These are phyloP conservation scores for Clitarchus hookeri DNA, from an alignment of 2,888 invertebrate species.

Conservation along the genomic window DNA sequence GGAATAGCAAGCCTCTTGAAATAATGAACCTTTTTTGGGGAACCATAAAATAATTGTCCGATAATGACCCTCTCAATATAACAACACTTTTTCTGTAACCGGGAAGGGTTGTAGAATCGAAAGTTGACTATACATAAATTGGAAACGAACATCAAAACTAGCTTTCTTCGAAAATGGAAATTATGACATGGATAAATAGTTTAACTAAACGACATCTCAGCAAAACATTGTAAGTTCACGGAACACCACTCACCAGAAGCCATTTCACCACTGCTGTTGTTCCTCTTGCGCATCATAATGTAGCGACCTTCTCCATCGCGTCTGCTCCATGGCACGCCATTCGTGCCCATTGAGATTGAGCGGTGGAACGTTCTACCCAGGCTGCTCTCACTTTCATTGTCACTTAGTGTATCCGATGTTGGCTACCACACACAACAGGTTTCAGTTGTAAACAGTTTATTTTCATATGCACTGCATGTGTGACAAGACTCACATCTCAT, in stretches of 20 bases:
- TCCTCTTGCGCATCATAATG: slow-evolving; percentile 66
- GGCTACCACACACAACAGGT: slow-evolving; percentile 51
- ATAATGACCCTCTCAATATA: no score
- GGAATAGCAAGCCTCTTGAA: no score
- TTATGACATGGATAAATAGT: no score
- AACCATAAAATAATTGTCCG: no score
- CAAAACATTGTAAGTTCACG: no score
- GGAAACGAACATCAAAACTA: no score
- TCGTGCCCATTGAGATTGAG: slow-evolving; percentile 84
- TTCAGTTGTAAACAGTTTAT: background rate
- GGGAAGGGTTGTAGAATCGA: no score
- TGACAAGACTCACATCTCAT: background rate
- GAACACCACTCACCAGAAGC: slow-evolving; percentile 52
- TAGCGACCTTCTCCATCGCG: slow-evolving; percentile 63
- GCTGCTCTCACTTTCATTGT: slow-evolving; percentile 58
- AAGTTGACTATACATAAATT: no score
- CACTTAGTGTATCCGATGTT: slow-evolving; percentile 60
- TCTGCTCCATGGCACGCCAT: slow-evolving; percentile 64
- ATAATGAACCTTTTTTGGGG: no score
- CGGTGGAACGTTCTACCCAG: slow-evolving; percentile 73
- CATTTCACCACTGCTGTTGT: slow-evolving; percentile 72
- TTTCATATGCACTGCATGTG: background rate
- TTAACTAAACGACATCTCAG: no score
- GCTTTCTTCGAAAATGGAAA: no score
- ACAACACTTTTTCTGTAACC: no score